Conservation (phyloP, 2,888 invertebrate genomes). For the Microplitis manilae region DNA sequence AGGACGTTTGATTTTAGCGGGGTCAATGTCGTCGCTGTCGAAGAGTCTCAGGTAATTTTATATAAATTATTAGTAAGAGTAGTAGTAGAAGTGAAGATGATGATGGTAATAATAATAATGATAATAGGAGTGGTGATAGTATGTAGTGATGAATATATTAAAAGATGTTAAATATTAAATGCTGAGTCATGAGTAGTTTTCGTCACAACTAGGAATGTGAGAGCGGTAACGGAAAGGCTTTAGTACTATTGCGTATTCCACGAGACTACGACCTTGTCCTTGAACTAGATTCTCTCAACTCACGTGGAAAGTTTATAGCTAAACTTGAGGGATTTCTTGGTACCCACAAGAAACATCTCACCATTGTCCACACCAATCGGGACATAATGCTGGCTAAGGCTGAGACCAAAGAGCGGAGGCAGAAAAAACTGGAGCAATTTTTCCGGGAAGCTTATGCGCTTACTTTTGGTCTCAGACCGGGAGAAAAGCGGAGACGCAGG, state of each 20-base stretch:
- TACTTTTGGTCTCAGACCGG: conserved; percentile 91
- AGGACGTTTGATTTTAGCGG: conserved; percentile 85
- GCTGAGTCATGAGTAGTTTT: conserved; percentile 48
- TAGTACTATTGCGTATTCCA: conserved; percentile 86
- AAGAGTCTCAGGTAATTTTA: conserved; percentile 84
- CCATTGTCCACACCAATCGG: conserved; percentile 77
- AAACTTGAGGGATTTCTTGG: conserved; percentile 89
- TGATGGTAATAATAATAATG: background rate
- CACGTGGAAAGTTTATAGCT: conserved; percentile 87
- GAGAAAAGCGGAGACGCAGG: conserved; percentile 80
- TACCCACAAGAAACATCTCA: conserved; percentile 87
- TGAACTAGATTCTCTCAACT: conserved; percentile 87
- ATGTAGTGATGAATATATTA: background rate
- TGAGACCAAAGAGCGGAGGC: conserved; percentile 94
- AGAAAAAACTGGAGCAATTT: conserved; percentile 91
- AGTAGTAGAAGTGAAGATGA: no score
- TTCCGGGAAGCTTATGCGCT: conserved; percentile 96
- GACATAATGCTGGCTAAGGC: conserved; percentile 92
- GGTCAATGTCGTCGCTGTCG: conserved; percentile 85
- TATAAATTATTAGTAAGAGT: background rate
- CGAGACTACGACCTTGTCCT: conserved; percentile 94
- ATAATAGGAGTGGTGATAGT: no score
- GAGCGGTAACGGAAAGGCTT: conserved; percentile 81
- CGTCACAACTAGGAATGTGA: conserved; percentile 74
- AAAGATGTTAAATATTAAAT: background rate